phyloP scores from a whole-genome alignment of 1,140 invertebrate species.

The Drosophila santomea region DNA sequence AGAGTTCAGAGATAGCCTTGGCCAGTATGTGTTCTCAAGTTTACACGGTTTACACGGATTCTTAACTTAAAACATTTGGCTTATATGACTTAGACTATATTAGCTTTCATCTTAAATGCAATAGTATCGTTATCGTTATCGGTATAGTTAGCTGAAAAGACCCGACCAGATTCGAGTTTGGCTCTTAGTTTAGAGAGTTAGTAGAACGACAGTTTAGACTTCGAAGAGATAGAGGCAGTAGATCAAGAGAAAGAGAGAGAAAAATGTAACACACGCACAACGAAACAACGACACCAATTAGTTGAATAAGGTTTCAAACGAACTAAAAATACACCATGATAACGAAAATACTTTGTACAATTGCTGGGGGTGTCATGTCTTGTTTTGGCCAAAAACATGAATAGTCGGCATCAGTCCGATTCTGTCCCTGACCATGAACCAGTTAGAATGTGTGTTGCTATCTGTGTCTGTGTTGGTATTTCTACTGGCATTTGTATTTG shows the following conservation, averaged over 20 bases:
- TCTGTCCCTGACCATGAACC: conserved; percentile 34
- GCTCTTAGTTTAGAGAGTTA: conserved; percentile 41
- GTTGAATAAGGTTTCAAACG: conserved; percentile 34
- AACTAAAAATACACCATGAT: conserved; percentile 34
- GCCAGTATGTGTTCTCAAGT: conserved; percentile 75
- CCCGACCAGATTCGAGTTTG: conserved; percentile 35
- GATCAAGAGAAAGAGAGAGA: conserved; percentile 61
- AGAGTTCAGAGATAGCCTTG: conserved; percentile 8
- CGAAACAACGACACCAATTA: conserved; percentile 80
- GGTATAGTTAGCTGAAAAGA: conserved; percentile 66
- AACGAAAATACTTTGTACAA: conserved; percentile 61
- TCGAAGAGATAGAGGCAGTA: conserved; percentile 43
- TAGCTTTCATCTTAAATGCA: conserved; percentile 60
- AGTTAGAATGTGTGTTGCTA: conserved; percentile 15
- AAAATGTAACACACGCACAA: conserved; percentile 82
- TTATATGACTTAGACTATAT: conserved; percentile 59
- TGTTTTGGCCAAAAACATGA: conserved; percentile 21
- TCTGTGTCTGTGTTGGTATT: background rate
- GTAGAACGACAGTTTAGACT: conserved; percentile 42
- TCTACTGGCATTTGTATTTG: conserved; percentile 1
- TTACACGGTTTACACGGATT: conserved; percentile 57
- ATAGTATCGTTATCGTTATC: conserved; percentile 53
- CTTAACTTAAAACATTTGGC: conserved; percentile 63
- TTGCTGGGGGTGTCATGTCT: conserved; percentile 31
- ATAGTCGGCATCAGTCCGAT: conserved; percentile 21